Base-by-base conservation (phyloP, 2,113 vertebrate species). In the Lipophrys pholis region DNA sequence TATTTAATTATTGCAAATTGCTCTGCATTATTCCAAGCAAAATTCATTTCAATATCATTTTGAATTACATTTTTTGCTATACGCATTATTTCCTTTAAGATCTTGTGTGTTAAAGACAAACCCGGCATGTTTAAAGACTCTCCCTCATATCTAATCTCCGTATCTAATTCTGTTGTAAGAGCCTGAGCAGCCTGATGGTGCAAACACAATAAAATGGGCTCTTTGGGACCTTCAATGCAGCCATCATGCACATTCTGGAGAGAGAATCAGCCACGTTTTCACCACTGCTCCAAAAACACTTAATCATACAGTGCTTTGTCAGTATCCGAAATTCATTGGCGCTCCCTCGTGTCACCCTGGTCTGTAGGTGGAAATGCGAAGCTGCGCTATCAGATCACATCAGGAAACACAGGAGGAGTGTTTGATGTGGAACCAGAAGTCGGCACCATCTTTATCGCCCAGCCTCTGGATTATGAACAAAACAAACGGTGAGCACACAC, bases 361-460 rank as follows among this genome's bases (percentile, higher is more conserved):
- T 70, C 50, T 62, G 11, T 80, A 97, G 95, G 95, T 82, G 93
- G 94, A 76, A 97, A 96, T 11, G 95, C 95, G 17, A 97, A 95
- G 49, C 87, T 97, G 15, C 93, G 95, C 11, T 97, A 97, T 68
- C 96, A 96, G 91, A 95, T 97, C 89, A 97, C 95, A 58, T 93
- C 95, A 52, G 96, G 96, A 58, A 96, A 95, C 80, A 91, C 81
- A 0, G 95, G 94, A 55, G 95, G 95, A 9, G 93, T 94, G 30
- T 95, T 97, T 85, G 94, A 93, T 68, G 91, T 95, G 39, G 95
- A 97, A 64, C 94, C 95, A 15, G 96, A 97, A 81, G 95, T 95
- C 58, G 96, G 96, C 69, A 93, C 95, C 41, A 93, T 97, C 87
- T 94, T 96, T 78, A 94, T 96, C 40, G 90, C 94, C 2, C 95